Evolutionary conservation across 2,888 invertebrate species (phyloP).

Genomic region (Cantharis rustica): DNA sequence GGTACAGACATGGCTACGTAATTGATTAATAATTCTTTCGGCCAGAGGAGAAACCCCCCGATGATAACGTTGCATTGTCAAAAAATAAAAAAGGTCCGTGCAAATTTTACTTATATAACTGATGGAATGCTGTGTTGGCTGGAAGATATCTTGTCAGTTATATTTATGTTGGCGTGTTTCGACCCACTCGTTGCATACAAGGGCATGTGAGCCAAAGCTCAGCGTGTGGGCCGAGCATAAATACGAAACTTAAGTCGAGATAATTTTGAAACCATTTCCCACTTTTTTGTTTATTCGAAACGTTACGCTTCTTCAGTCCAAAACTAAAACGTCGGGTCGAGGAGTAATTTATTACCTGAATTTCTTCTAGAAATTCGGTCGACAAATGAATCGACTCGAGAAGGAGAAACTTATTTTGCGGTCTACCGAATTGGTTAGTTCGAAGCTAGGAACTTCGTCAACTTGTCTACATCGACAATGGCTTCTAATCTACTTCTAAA

Average conservation of each 20-base stretch:
- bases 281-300: background rate
- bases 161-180: slow-evolving; percentile 43
- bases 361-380: too few relatives aligned
- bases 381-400: background rate
- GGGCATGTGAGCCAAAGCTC: slow-evolving; percentile 38
- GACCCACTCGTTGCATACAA: slow-evolving; percentile 44
- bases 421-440: slow-evolving; percentile 26
- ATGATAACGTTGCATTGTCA: slow-evolving; percentile 11
- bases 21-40: too few relatives aligned
- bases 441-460: slow-evolving; percentile 14
- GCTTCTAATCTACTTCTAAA: slow-evolving; percentile 32
- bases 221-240: slow-evolving; percentile 36
- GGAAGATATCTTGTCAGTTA: slow-evolving; percentile 40
- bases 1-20: too few relatives aligned
- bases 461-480: slow-evolving; percentile 24
- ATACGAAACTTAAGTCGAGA: background rate
- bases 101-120: slow-evolving; percentile 27
- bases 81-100: slow-evolving; percentile 12
- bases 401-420: slow-evolving; percentile 15
- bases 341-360: too few relatives aligned
- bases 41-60: too few relatives aligned
- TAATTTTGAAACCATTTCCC: background rate
- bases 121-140: slow-evolving; percentile 40
- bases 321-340: too few relatives aligned
- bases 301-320: background rate